A percentile compares a stretch with the other conserved stretches of the same genome.
phyloP scores from a whole-genome alignment of 2,797 vertebrate genomes.

The Huso huso region DNA sequence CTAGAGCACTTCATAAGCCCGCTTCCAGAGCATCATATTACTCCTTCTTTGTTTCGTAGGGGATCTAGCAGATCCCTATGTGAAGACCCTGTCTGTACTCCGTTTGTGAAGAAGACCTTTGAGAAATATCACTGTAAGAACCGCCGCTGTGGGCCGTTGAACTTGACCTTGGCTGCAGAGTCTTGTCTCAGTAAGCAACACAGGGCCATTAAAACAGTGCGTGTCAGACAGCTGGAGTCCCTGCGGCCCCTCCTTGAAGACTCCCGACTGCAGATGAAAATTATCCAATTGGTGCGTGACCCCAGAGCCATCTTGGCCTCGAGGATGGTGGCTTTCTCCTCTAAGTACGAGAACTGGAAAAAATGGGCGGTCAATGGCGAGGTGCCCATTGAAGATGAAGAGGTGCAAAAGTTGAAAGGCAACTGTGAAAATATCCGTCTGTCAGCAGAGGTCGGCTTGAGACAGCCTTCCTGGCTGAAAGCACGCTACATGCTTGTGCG shows the following conservation, averaged over 20 bases:
- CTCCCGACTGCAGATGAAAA: conserved; percentile 73
- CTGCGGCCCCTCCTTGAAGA: conserved; percentile 82
- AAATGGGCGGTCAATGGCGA: conserved; percentile 68
- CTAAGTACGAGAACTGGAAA: conserved; percentile 87
- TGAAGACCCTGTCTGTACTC: conserved; percentile 82
- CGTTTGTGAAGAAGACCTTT: conserved; percentile 72
- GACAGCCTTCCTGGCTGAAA: conserved; percentile 73
- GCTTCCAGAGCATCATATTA: conserved; percentile 69
- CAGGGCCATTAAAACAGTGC: conserved; percentile 82
- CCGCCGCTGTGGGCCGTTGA: conserved; percentile 82
- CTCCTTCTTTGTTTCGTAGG: conserved; percentile 75
- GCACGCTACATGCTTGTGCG: conserved; percentile 89
- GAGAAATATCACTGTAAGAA: conserved; percentile 82
- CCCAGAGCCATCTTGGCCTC: conserved; percentile 88
- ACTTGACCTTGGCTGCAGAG: conserved; percentile 77
- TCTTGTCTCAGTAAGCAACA: conserved; percentile 80
- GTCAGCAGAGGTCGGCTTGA: conserved; percentile 81
- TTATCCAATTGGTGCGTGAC: conserved; percentile 92
- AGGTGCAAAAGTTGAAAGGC: conserved; percentile 77
- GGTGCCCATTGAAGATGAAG: conserved; percentile 67
- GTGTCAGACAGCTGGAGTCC: conserved; percentile 82
- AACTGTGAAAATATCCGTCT: conserved; percentile 85
- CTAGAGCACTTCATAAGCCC: conserved; percentile 85
- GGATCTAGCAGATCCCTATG: conserved; percentile 87
- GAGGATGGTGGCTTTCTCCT: conserved; percentile 85